A percentile compares a stretch with the other conserved stretches of the same genome.
These are phyloP conservation scores for Leptosomus discolor DNA, from an alignment of 2,113 vertebrate species.

Conservation along the genomic window DNA sequence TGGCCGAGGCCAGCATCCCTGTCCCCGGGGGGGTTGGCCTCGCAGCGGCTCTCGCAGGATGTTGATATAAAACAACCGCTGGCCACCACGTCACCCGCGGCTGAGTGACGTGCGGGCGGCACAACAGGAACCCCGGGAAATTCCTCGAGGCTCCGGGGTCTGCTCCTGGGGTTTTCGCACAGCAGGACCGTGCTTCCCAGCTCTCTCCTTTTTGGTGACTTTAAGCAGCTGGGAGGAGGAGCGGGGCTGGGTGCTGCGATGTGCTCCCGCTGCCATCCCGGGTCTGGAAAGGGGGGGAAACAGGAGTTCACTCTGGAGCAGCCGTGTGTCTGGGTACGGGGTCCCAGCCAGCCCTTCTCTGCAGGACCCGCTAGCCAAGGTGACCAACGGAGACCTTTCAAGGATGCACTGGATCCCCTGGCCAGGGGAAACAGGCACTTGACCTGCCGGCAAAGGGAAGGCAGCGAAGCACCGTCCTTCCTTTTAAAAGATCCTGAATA, in stretches of 20 bases:
- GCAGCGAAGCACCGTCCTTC: neutral
- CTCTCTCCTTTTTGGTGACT: neutral
- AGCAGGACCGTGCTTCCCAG: rapidly evolving
- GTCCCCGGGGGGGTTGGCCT: neutral
- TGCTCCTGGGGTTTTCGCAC: neutral
- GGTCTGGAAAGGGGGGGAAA: neutral
- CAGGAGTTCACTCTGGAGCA: neutral
- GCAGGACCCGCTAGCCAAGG: neutral
- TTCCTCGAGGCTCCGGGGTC: neutral
- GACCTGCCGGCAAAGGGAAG: neutral
- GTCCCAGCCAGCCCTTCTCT: neutral
- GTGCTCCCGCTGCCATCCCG: rapidly evolving
- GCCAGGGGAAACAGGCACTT: neutral
- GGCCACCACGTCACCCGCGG: neutral
- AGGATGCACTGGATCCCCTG: neutral
- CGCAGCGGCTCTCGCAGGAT: neutral
- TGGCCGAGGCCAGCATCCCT: neutral
- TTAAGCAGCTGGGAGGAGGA: neutral
- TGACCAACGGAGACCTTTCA: neutral
- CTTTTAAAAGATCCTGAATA: neutral
- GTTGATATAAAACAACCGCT: neutral
- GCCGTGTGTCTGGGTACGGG: rapidly evolving
- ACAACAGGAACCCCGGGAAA: neutral
- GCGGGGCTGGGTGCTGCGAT: neutral
- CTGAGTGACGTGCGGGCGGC: neutral